A percentile compares a stretch with the other conserved stretches of the same genome.
Evolutionary conservation across 2,113 vertebrate species (phyloP).

Genomic region (Chloebia gouldiae): DNA sequence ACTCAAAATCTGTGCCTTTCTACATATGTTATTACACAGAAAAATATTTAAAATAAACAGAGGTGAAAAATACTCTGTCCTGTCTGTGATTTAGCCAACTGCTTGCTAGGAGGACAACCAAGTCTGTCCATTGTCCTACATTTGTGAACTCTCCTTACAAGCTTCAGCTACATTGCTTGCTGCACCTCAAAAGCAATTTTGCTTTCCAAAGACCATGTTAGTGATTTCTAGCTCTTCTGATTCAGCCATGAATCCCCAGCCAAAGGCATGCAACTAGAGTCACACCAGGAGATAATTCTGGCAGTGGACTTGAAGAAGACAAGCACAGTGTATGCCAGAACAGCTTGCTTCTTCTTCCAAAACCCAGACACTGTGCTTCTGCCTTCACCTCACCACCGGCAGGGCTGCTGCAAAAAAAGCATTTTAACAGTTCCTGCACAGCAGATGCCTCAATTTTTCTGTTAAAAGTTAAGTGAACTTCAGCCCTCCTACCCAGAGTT

Average conservation of each 20-base stretch:
- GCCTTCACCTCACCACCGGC: background rate
- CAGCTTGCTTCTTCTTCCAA: background rate
- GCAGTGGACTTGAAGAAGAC: background rate
- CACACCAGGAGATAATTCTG: background rate
- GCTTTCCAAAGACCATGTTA: background rate
- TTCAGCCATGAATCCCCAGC: background rate
- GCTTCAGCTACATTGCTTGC: background rate
- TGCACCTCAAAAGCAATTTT: background rate
- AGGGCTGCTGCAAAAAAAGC: background rate
- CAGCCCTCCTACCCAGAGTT: background rate
- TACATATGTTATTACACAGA: background rate
- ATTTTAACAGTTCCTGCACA: background rate
- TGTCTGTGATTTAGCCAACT: background rate
- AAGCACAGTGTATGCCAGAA: background rate
- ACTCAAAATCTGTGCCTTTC: background rate
- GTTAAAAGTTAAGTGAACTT: background rate
- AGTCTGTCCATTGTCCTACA: background rate
- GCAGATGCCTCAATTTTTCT: background rate
- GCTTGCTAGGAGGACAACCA: background rate
- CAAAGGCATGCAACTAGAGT: background rate
- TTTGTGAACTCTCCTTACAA: background rate
- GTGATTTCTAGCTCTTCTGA: background rate
- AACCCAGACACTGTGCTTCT: background rate
- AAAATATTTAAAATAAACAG: background rate
- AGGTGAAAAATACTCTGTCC: background rate